A percentile compares a stretch with the other conserved stretches of the same genome.
Conservation (phyloP, 2,888 invertebrate species). For the Sepiola atlantica region DNA sequence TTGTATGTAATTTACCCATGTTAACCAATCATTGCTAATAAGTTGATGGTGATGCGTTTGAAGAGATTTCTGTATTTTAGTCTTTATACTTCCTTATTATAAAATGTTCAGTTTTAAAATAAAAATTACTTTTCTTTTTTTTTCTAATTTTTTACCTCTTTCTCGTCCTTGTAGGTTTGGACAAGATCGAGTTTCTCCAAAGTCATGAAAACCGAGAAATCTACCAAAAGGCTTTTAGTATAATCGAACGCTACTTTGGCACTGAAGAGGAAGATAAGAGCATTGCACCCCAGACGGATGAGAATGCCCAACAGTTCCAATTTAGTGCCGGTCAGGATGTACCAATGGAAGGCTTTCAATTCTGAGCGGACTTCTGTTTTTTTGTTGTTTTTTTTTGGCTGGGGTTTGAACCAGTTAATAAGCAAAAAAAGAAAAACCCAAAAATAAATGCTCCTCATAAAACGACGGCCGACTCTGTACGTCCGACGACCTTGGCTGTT, state of each 20-base stretch:
- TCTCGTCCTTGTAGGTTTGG: conserved; percentile 79
- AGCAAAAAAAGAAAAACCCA: background rate
- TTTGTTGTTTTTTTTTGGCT: background rate
- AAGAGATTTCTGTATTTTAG: background rate
- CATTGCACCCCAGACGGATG: conserved; percentile 81
- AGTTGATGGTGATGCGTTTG: background rate
- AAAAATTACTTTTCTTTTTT: background rate
- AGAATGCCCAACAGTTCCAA: conserved; percentile 73
- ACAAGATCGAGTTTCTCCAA: conserved; percentile 97
- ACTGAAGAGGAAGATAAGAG: conserved; percentile 85
- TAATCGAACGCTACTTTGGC: conserved; percentile 96
- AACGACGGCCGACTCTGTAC: conserved; percentile 19
- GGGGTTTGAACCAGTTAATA: conserved; percentile 40
- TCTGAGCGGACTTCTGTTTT: conserved; percentile 53
- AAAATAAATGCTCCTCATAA: conserved; percentile 11
- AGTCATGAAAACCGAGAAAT: conserved; percentile 97
- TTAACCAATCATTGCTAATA: too few relatives aligned
- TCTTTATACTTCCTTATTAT: background rate
- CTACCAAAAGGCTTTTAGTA: conserved; percentile 96
- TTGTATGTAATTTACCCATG: too few relatives aligned
- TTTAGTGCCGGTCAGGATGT: conserved; percentile 63
- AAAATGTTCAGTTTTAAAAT: background rate
- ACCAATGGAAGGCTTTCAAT: conserved; percentile 68
- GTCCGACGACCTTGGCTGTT: conserved; percentile 42
- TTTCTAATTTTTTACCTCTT: background rate